Evolutionary conservation across 2,888 invertebrate genomes (phyloP).

Genomic region (Phaonia tiefii): DNA sequence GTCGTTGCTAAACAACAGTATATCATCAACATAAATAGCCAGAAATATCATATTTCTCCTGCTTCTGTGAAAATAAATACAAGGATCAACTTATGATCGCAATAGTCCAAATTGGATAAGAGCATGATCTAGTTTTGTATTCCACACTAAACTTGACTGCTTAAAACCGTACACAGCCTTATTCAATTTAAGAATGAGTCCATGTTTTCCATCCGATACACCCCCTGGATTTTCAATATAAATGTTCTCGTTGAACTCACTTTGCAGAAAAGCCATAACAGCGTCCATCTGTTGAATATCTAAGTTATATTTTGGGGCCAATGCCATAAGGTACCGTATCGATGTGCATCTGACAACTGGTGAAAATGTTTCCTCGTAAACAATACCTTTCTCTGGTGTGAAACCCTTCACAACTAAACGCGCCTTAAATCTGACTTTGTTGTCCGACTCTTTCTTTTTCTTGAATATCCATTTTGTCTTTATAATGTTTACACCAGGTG

Average conservation of each 20-base stretch:
- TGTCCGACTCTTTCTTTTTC: conserved; percentile 32
- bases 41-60: conserved; percentile 31
- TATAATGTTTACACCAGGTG: conserved; percentile 39
- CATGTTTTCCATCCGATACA: conserved; percentile 26
- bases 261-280: too few species aligned
- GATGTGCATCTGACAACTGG: too few species aligned
- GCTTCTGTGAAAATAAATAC: conserved; percentile 1
- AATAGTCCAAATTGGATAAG: conserved; percentile 13
- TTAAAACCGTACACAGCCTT: conserved; percentile 18
- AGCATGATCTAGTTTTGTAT: conserved; percentile 37
- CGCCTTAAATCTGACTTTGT: conserved; percentile 24
- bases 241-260: too few species aligned
- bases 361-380: conserved; percentile 45
- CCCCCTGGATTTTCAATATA: too few species aligned
- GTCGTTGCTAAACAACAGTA: conserved; percentile 50
- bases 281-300: too few species aligned
- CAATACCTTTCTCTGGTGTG: conserved; percentile 42
- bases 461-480: conserved; percentile 52
- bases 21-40: conserved; percentile 43
- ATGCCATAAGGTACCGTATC: too few species aligned
- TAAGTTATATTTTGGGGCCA: too few species aligned
- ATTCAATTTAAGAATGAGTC: conserved; percentile 4
- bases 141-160: too few species aligned
- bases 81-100: too few species aligned
- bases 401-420: conserved; percentile 2